These are phyloP conservation scores for Cavia aperea DNA, from an alignment of 2,113 vertebrate genomes.

Conservation along the genomic window DNA sequence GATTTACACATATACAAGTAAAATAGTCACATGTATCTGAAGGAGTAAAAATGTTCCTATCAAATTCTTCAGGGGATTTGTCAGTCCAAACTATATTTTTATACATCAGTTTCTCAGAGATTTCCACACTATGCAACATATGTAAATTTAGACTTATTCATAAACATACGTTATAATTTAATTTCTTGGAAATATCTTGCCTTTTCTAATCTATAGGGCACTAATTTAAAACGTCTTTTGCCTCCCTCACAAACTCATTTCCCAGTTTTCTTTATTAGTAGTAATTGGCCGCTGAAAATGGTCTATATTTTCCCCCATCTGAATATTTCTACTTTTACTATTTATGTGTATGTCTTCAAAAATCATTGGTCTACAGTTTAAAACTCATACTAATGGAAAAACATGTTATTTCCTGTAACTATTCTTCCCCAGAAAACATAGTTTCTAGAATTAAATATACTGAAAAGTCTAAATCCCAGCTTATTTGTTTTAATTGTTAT, in stretches of 20 bases:
- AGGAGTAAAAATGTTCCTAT: background rate
- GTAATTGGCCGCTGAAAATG: background rate
- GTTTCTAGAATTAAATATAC: conserved; percentile 23
- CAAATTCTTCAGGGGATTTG: background rate
- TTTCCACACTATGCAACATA: background rate
- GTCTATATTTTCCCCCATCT: background rate
- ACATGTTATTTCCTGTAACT: background rate
- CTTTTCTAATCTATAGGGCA: background rate
- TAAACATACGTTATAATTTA: background rate
- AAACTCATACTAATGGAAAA: background rate
- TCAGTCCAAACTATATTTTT: background rate
- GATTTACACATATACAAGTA: background rate
- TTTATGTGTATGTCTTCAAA: background rate
- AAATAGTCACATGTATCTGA: background rate
- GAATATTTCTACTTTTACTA: background rate
- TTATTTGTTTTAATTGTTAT: background rate
- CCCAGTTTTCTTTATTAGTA: background rate
- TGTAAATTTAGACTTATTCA: conserved; percentile 34
- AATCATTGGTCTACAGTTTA: background rate
- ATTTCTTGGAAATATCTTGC: conserved; percentile 25
- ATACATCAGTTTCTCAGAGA: conserved; percentile 1
- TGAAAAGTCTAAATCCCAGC: background rate
- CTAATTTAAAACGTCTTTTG: background rate
- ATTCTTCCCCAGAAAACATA: background rate
- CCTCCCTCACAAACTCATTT: conserved; percentile 2